Evolutionary conservation across 1,140 invertebrate species (phyloP).

Genomic region (Lepeophtheirus salmonis): DNA sequence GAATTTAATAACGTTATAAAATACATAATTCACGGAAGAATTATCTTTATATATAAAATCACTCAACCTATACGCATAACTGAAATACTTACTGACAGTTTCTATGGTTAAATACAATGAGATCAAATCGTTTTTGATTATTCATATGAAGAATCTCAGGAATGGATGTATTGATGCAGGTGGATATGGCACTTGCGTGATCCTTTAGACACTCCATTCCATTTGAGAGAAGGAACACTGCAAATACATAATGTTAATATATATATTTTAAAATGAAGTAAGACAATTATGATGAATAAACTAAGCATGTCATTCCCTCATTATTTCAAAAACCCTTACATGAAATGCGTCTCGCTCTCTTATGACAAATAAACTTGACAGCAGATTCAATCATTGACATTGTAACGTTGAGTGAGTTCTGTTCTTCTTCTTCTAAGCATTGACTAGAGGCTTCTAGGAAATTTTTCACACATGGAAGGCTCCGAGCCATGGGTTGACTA

Average conservation of each 20-base stretch:
- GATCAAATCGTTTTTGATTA: not conserved
- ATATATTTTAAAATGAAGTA: too few relatives aligned
- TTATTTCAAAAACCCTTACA: slow-evolving; percentile 1
- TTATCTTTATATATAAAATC: too few relatives aligned
- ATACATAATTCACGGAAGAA: too few relatives aligned
- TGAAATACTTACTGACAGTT: not conserved
- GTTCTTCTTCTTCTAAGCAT: slow-evolving; percentile 4
- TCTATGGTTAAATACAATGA: not conserved
- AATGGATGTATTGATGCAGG: not conserved
- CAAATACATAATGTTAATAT: not conserved
- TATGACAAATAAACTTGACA: slow-evolving; percentile 3
- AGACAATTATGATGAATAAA: not conserved
- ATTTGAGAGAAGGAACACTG: not conserved
- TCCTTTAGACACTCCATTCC: slow-evolving; percentile 7
- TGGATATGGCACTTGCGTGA: not conserved
- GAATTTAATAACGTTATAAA: too few relatives aligned
- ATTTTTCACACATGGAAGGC: slow-evolving; percentile 1
- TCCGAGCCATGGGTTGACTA: slow-evolving; percentile 1
- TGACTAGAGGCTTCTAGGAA: slow-evolving; percentile 2
- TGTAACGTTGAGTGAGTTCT: slow-evolving; percentile 1
- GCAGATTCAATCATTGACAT: slow-evolving; percentile 10
- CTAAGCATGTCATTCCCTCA: not conserved
- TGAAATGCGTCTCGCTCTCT: not conserved
- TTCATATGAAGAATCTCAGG: not conserved
- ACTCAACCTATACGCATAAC: too few relatives aligned